Conservation (phyloP, 2,888 invertebrate species). For the Ryuthela nishihirai region DNA sequence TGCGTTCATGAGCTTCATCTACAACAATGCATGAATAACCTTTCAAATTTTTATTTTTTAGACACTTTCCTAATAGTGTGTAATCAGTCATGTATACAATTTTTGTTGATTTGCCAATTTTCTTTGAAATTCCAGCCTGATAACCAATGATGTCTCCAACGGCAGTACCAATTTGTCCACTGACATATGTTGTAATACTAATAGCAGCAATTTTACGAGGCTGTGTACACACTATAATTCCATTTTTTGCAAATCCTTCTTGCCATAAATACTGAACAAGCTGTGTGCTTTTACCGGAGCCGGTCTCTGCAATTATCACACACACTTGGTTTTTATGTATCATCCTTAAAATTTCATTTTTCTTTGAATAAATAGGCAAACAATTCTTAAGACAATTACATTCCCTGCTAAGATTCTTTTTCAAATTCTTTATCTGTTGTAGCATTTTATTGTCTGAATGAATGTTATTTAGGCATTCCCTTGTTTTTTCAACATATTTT, state of each 20-base stretch:
- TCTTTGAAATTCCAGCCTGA: slow-evolving; percentile 45
- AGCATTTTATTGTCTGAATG: not conserved
- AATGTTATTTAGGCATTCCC: not conserved
- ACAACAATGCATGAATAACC: slow-evolving; percentile 47
- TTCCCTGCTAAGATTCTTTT: slow-evolving; percentile 17
- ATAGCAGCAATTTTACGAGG: slow-evolving; percentile 51
- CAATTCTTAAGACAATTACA: slow-evolving; percentile 17
- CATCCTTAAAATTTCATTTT: slow-evolving; percentile 10
- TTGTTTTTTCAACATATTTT: not conserved
- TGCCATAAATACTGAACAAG: slow-evolving; percentile 49
- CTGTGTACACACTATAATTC: slow-evolving; percentile 50
- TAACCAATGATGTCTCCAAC: slow-evolving; percentile 45
- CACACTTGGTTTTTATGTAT: slow-evolving; percentile 45
- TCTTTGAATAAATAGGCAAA: slow-evolving; percentile 33
- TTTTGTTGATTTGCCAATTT: slow-evolving; percentile 42
- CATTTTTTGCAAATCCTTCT: slow-evolving; percentile 43
- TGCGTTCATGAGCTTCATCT: slow-evolving; percentile 52
- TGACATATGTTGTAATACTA: slow-evolving; percentile 48
- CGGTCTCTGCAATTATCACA: slow-evolving; percentile 50
- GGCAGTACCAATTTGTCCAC: slow-evolving; percentile 46
- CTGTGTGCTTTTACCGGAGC: slow-evolving; percentile 53
- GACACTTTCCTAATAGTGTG: slow-evolving; percentile 48
- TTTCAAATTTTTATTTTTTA: slow-evolving; percentile 45
- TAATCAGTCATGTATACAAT: slow-evolving; percentile 50
- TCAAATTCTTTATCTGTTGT: slow-evolving; percentile 8